These are phyloP conservation scores for Drosophila percnosoma DNA, from an alignment of 2,888 invertebrate species.

Conservation along the genomic window DNA sequence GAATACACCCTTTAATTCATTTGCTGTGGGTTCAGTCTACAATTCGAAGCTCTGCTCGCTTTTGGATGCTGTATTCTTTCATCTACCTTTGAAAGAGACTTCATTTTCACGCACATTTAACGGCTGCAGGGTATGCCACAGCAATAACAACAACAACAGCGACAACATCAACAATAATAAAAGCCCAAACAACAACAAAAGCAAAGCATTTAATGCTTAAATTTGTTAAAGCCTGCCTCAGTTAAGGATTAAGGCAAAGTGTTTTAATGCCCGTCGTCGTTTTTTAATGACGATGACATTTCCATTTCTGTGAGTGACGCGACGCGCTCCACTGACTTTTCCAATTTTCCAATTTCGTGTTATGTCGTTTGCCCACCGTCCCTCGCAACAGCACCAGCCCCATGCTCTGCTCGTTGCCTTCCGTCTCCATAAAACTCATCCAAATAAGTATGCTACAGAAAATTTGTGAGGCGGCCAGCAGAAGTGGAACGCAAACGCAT, in stretches of 20 bases:
- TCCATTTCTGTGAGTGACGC: slow-evolving; percentile 38
- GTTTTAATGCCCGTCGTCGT: slow-evolving; percentile 30
- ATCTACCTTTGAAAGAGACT: background rate
- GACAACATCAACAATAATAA: background rate
- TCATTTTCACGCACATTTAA: background rate
- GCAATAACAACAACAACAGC: background rate
- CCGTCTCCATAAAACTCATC: background rate
- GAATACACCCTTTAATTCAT: background rate
- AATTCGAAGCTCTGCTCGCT: background rate
- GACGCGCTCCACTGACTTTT: slow-evolving; percentile 54
- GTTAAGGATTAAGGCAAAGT: slow-evolving; percentile 3
- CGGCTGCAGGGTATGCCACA: slow-evolving; percentile 12
- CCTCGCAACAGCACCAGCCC: too few relatives aligned
- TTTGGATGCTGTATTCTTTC: too few relatives aligned
- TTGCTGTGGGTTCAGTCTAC: background rate
- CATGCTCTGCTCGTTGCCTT: background rate
- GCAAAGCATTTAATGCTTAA: slow-evolving; percentile 61
- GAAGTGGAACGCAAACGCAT: slow-evolving; percentile 29
- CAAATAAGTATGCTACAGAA: slow-evolving; percentile 52
- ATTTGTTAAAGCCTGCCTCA: slow-evolving; percentile 26
- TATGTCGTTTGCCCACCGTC: background rate
- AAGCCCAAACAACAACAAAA: background rate
- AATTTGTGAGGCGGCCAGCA: slow-evolving; percentile 8
- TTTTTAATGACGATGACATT: slow-evolving; percentile 73
- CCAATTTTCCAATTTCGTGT: slow-evolving; percentile 53